Conservation (phyloP, 2,113 vertebrate genomes). For the Halcyon senegalensis region DNA sequence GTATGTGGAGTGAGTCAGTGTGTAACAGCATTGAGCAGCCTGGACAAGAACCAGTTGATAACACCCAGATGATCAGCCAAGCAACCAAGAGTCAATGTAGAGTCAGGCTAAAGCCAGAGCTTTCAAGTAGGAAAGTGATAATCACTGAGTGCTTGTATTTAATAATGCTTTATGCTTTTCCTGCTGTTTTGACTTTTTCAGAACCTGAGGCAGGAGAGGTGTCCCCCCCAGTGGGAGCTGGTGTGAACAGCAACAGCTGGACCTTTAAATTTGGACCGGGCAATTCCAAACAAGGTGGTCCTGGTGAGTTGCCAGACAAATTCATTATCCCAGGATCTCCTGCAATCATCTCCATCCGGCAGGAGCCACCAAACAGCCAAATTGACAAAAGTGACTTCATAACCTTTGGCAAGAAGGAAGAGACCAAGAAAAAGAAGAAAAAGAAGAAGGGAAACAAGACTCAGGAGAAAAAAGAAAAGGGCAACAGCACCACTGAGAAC, state of each 20-base stretch:
- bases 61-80: not conserved
- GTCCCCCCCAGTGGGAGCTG: conserved; percentile 95
- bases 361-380: conserved; percentile 90
- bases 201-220: conserved; percentile 95
- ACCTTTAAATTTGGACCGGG: conserved; percentile 96
- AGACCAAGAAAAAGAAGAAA: conserved; percentile 98
- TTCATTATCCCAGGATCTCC: conserved; percentile 99
- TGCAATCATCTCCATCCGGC: conserved; percentile 98
- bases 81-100: not conserved
- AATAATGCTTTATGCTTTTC: not conserved
- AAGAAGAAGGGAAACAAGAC: conserved; percentile 98
- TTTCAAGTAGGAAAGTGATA: not conserved
- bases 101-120: not conserved
- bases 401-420: conserved; percentile 98
- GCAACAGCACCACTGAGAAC: conserved; percentile 90
- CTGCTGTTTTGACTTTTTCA: conserved; percentile 73
- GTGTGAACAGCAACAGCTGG: conserved; percentile 99
- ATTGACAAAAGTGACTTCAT: conserved; percentile 98
- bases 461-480: conserved; percentile 95
- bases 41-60: not conserved
- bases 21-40: not conserved
- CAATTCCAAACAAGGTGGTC: conserved; percentile 92
- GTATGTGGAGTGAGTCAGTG: not conserved
- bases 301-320: conserved; percentile 96
- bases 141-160: not conserved